Percentiles rank a stretch among this genome's conserved stretches.
Evolutionary conservation across 1,140 invertebrate genomes (phyloP).

Genomic region (Hydropsyche tenuis): DNA sequence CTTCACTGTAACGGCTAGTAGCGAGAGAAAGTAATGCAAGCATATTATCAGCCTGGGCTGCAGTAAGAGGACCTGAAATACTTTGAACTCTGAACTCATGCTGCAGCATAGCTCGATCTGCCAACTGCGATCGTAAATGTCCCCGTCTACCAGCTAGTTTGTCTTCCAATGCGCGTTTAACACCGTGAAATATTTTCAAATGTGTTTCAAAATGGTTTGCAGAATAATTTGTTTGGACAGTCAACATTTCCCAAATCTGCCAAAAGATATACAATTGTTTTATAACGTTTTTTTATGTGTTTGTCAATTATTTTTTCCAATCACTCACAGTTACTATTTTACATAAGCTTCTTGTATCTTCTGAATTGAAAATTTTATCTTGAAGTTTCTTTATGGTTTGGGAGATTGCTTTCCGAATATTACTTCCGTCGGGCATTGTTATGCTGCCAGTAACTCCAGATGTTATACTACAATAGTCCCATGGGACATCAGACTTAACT

Average conservation of each 20-base stretch:
- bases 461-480: conserved; percentile 56
- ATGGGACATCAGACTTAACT: conserved; percentile 54
- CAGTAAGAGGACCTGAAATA: conserved; percentile 59
- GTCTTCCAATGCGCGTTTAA: conserved; percentile 62
- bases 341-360: conserved; percentile 77
- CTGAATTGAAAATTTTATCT: conserved; percentile 66
- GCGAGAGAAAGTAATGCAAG: conserved; percentile 70
- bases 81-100: conserved; percentile 68
- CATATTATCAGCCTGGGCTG: conserved; percentile 68
- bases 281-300: neutral
- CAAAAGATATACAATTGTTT: conserved; percentile 3
- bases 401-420: conserved; percentile 66
- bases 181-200: conserved; percentile 42
- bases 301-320: neutral
- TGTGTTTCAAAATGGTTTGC: conserved; percentile 41
- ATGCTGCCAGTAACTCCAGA: conserved; percentile 57
- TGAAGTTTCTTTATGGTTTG: conserved; percentile 65
- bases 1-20: conserved; percentile 71
- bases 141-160: conserved; percentile 67
- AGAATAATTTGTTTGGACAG: conserved; percentile 23
- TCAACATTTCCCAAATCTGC: conserved; percentile 47
- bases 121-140: conserved; percentile 69
- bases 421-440: conserved; percentile 69
- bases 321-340: conserved; percentile 64
- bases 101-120: conserved; percentile 71